Evolutionary conservation across 2,113 vertebrate species (phyloP).

Genomic region (Tonatia bakeri): DNA sequence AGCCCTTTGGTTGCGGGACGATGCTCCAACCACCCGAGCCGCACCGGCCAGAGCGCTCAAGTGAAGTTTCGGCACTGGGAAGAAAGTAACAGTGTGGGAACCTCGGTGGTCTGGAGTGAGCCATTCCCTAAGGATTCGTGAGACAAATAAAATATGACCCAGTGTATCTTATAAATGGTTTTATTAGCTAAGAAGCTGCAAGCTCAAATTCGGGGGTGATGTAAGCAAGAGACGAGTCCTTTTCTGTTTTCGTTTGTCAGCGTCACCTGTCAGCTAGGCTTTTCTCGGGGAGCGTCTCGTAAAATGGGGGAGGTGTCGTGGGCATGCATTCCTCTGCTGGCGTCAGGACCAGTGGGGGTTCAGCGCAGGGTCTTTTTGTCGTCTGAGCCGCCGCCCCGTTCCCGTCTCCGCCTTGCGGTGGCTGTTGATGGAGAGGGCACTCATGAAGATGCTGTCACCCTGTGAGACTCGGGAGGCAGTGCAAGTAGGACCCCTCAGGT

Average conservation of each 20-base stretch:
- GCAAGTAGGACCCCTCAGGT: background rate
- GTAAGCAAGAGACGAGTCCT: background rate
- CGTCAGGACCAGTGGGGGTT: background rate
- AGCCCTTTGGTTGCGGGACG: no score
- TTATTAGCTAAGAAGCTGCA: slow-evolving; percentile 5
- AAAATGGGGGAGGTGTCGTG: background rate
- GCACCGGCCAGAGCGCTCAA: background rate
- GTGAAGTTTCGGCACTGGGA: background rate
- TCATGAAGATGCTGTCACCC: background rate
- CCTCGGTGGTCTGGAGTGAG: background rate
- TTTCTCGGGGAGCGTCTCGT: background rate
- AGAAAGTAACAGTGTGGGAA: background rate
- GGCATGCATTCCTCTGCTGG: background rate
- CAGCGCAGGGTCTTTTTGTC: background rate
- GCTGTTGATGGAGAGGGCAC: background rate
- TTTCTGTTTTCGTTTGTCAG: background rate
- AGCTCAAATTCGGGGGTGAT: background rate
- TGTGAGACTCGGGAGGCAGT: background rate
- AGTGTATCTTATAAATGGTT: slow-evolving; percentile 25
- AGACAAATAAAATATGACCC: slow-evolving; percentile 10
- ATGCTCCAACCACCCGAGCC: no score
- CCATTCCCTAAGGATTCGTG: background rate
- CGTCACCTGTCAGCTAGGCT: background rate
- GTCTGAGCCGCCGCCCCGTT: background rate
- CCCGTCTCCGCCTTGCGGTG: background rate